Base-by-base conservation (phyloP, 2,113 vertebrate genomes). In the Mungos mungo region DNA sequence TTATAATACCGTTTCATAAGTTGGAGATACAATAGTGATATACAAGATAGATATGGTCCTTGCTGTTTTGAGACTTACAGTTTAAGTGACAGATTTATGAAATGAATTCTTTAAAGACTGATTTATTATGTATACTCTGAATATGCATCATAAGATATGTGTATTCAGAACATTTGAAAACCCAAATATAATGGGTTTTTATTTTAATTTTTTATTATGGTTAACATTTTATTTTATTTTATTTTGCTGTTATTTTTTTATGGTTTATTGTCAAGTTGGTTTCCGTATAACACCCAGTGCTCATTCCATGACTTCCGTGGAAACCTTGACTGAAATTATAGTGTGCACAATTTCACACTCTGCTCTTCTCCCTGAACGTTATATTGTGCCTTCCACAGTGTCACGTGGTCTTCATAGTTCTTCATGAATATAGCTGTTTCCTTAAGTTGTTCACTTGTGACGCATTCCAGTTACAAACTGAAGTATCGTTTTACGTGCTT, bases 281-380 rank as follows among this genome's bases (percentile, higher is more conserved):
- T 47, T 47, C 45, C 45, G 10, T 47, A 47, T 47, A 47, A 47
- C 45, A 47, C 45, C 45, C 45, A 47, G 45, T 47, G 45, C 45
- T 47, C 45, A 10, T 47, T 15, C 47, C 21, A 1, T 3, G 29
- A 65, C 16, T 29, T 27, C 13, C 8, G 1, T 3, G n/a, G 77
- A 14, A 18, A 1, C 35, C 27, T 6, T 66, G 3, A 18, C 50
- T 50, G 2, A 21, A 10, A 7, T 12, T 41, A 0, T 10, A 4
- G 18, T 0, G 2, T 25, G 0, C 25, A 0, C 14, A 19, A 45
- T 23, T 38, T 38, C 47, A 74, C 18, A 5, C 23, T 0, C 54
- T 21, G 33, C 38, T 15, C 25, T 47, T 35, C 63, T 69, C 68
- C 0, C 33, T 12, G 9, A 57, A 13, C 23, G 1, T 3, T 2